Evolutionary conservation across 1,140 invertebrate genomes (phyloP), one percentile per base, ranked within the genome.

Genomic region (Camponotus floridanus): DNA sequence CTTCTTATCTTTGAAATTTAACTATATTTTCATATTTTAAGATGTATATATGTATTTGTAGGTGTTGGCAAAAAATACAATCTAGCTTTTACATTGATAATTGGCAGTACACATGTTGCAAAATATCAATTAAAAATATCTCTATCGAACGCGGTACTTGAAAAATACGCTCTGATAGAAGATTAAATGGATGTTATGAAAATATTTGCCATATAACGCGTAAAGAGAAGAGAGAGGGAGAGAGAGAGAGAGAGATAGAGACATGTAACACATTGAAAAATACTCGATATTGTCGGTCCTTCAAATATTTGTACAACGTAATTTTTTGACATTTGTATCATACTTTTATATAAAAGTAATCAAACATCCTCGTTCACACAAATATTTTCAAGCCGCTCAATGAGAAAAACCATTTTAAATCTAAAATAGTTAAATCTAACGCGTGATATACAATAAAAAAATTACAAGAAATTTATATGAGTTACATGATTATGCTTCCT

Each of bases 141-240:
- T 80, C 68, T 71, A 65, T 73, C 68, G 71, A 61, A 62, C 79
- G 55, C 55, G 68, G 55, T 62, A 83, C 79, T 83, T 74, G 79
- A 83, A 83, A 83, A 83, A 83, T 83, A 83, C 79, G 68, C 55
- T 83, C 68, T 74, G 68, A 74, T 74, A 15, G 79, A n/a, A 83
- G 79, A 83, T 83, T 83, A 83, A 83, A 83, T 42, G 79, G 79
- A 83, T 83, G 79, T 83, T 83, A 83, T 83, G 68, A 83, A 83
- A 83, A 83, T 83, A 83, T 83, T 83, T 83, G 39, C 68, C 68
- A 21, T 83, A 26, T 83, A 74, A 83, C 79, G 55, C 68, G 68
- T 18, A 21, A 62, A 11, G 13, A 9, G 31, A 26, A n/a, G 62
- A 65, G 59, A 61, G 62, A n/a, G 33, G 39, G 31, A 57, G 79